A percentile compares a stretch with the other conserved stretches of the same genome.
Evolutionary conservation across 2,888 invertebrate species (phyloP).

Genomic region (Xestia ashworthii): DNA sequence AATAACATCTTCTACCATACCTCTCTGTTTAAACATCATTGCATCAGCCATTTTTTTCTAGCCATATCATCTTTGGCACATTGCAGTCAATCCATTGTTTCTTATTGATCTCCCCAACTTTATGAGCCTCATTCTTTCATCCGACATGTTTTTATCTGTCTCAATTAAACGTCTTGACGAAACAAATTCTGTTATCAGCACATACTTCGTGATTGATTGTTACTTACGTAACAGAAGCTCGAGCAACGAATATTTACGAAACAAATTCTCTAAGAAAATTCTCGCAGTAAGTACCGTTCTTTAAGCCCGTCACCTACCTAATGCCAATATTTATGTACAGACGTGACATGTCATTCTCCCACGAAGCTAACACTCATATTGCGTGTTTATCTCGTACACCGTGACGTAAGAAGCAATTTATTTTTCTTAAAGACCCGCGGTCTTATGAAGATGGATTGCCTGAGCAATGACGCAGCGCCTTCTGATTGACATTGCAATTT

Average conservation of each 20-base stretch:
- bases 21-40: too few relatives aligned
- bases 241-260: background rate
- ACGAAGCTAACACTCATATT: slow-evolving; percentile 67
- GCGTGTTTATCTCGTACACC: slow-evolving; percentile 75
- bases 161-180: background rate
- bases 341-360: slow-evolving; percentile 68
- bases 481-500: slow-evolving; percentile 88
- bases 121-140: background rate
- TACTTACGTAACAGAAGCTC: background rate
- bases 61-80: background rate
- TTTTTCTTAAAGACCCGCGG: slow-evolving; percentile 84
- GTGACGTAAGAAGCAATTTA: slow-evolving; percentile 81
- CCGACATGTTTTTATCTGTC: background rate
- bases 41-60: too few relatives aligned
- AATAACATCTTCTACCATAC: too few relatives aligned
- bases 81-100: background rate
- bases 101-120: background rate
- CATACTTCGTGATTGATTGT: background rate
- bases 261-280: background rate
- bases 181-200: background rate
- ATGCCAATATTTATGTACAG: slow-evolving; percentile 66
- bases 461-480: slow-evolving; percentile 78
- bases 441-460: slow-evolving; percentile 87
- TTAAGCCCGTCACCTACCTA: slow-evolving; percentile 40
- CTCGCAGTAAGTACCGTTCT: background rate